These are phyloP conservation scores for Chymomyza fuscimana DNA, from an alignment of 2,888 invertebrate genomes.

Conservation along the genomic window DNA sequence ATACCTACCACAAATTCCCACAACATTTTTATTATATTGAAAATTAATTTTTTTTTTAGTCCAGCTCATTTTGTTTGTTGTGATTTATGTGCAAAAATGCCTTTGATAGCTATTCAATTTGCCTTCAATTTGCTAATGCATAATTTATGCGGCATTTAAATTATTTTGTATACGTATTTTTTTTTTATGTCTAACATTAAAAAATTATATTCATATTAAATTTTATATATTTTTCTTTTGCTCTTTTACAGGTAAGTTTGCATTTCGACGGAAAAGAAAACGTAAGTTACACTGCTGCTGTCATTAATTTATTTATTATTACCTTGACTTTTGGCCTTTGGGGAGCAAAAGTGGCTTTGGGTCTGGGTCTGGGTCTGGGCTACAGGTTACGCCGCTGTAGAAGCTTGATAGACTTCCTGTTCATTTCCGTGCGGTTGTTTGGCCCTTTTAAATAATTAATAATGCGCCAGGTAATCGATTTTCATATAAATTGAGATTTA, in stretches of 20 bases:
- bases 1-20: background rate
- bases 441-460: constrained; percentile 64
- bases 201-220: background rate
- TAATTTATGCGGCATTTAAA: background rate
- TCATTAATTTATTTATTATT: constrained; percentile 45
- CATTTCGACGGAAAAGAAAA: constrained; percentile 67
- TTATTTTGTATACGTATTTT: background rate
- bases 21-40: constrained; percentile 27
- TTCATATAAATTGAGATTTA: constrained; percentile 75
- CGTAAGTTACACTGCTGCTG: constrained; percentile 21
- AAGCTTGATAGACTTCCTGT: constrained; percentile 29
- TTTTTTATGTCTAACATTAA: constrained; percentile 3
- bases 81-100: constrained; percentile 17
- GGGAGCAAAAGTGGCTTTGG: background rate
- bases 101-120: background rate
- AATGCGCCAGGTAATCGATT: constrained; percentile 64
- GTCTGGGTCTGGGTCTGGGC: background rate
- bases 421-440: constrained; percentile 38
- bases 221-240: constrained; percentile 26
- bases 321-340: constrained; percentile 10
- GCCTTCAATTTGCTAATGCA: background rate
- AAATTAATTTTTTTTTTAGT: constrained; percentile 43
- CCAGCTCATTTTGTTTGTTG: constrained; percentile 1
- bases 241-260: constrained; percentile 70
- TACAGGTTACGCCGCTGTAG: background rate